Evolutionary conservation across 2,113 vertebrate genomes (phyloP).

Genomic region (Sciurus niger): DNA sequence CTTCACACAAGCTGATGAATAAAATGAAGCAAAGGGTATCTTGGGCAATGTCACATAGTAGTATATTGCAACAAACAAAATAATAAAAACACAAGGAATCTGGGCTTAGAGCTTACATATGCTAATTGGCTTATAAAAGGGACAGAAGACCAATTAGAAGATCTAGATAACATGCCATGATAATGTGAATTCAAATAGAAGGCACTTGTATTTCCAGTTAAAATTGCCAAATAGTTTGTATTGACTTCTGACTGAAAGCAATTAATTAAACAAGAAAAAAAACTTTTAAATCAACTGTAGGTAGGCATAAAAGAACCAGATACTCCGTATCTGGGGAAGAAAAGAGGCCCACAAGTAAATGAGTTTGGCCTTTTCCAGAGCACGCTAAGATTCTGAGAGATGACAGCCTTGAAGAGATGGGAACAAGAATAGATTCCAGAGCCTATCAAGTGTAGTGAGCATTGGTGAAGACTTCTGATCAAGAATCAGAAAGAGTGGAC

Average conservation of each 20-base stretch:
- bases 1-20: neutral
- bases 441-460: accelerated
- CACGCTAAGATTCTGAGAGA: neutral
- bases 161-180: neutral
- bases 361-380: neutral
- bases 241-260: neutral
- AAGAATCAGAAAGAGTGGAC: neutral
- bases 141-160: neutral
- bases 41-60: neutral
- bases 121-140: neutral
- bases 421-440: neutral
- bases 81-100: neutral
- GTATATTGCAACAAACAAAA: neutral
- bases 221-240: neutral
- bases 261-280: neutral
- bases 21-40: neutral
- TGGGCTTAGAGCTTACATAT: neutral
- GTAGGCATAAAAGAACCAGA: neutral
- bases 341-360: neutral
- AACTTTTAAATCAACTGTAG: neutral
- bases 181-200: neutral
- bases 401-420: neutral
- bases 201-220: neutral
- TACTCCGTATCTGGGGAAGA: neutral
- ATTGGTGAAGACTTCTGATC: neutral